These are phyloP conservation scores for Melanaphis sacchari DNA, from an alignment of 1,140 invertebrate genomes.

Conservation along the genomic window DNA sequence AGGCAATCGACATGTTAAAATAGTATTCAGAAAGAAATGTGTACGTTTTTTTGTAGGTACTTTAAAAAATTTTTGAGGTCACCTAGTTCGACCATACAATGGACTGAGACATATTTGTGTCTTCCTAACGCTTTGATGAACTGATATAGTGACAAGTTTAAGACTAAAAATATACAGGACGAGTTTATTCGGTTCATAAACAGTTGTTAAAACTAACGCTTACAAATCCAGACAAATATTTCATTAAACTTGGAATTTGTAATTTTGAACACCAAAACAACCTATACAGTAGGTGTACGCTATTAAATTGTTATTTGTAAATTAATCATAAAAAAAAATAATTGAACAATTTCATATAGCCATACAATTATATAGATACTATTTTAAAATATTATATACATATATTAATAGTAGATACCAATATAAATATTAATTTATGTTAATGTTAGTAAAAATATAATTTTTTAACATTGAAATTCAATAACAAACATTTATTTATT, in stretches of 20 bases:
- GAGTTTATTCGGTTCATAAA: slow-evolving; percentile 16
- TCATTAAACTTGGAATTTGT: background rate
- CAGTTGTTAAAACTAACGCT: background rate
- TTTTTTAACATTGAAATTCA: background rate
- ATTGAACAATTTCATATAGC: background rate
- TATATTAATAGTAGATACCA: background rate
- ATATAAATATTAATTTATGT: background rate
- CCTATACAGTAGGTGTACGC: background rate
- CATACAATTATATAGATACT: background rate
- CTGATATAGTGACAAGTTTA: slow-evolving; percentile 30
- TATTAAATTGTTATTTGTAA: background rate
- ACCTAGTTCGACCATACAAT: slow-evolving; percentile 30
- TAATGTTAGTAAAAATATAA: background rate
- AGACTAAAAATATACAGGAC: slow-evolving; percentile 28
- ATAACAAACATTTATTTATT: background rate
- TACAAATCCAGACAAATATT: slow-evolving; percentile 33
- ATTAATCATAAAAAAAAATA: background rate
- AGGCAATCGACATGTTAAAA: slow-evolving; percentile 36
- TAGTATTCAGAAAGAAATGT: slow-evolving; percentile 18
- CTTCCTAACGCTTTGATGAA: slow-evolving; percentile 20
- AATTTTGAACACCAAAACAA: background rate
- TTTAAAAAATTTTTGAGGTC: slow-evolving; percentile 49
- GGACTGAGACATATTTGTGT: slow-evolving; percentile 18
- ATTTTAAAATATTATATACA: background rate
- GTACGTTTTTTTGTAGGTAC: slow-evolving; percentile 21